Base-by-base conservation (phyloP, 1,140 invertebrate genomes). In the Bombus waltoni region DNA sequence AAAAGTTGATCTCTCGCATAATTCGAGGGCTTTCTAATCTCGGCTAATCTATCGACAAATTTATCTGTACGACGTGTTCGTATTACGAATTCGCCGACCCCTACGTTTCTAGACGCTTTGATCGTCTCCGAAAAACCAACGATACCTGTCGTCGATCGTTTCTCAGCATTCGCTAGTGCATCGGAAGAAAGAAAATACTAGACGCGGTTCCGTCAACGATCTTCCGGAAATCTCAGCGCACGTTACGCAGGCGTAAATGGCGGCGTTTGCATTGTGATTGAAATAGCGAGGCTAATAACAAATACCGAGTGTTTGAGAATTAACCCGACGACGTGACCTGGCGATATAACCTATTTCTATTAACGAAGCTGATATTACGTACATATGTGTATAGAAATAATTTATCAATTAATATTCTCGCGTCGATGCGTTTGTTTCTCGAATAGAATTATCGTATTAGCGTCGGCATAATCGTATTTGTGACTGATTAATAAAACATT, bases 191-290 rank as follows among this genome's bases (percentile, higher is more conserved):
- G 1, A n/a, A 62, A 1, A 28, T 11, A 47, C 13, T 88, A 68
- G 47, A 71, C 22, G 40, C 38, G 57, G 57, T 85, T 81, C 47
- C 74, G 62, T 81, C 70, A 71, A 75, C 81, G 74, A 53, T 83
- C 66, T 79, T 42, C 70, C 47, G 53, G 38, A 44, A 44, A n/a
- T 42, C 53, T 42, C 25, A 53, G 57, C 32, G 28, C 15, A 9
- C 13, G 57, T 71, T 78, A 70, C 62, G 68, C 65, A 77, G 66
- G 42, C 74, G 70, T 72, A 88, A 85, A 74, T 32, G 66, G 15
- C n/a, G 13, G 15, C 93, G 76, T 93, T 93, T 92, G 83, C 79
- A 72, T 81, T 90, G 70, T 93, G 93, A 93, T 90, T 93, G 92
- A 93, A 89, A 83, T 88, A 89, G 88, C 82, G 89, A 93, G 87